Evolutionary conservation across 2,888 invertebrate species (phyloP).

Genomic region (Pardosa pseudoannulata): DNA sequence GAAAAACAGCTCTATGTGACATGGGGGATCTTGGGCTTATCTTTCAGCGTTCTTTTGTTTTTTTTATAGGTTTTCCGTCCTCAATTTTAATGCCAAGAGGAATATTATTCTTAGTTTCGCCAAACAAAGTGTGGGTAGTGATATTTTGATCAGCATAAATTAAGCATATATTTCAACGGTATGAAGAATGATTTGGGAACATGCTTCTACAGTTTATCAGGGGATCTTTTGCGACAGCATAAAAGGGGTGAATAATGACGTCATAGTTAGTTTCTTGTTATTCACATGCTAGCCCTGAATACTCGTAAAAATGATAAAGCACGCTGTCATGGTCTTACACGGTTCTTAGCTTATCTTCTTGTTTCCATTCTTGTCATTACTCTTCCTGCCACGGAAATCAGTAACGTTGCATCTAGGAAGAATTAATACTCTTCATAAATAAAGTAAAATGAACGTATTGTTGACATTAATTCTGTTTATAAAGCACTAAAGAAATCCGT

Average conservation of each 20-base stretch:
- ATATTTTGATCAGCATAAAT: neutral
- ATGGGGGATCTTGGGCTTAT: too few relatives aligned
- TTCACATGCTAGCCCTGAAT: neutral
- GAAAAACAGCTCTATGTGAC: too few relatives aligned
- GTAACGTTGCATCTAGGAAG: neutral
- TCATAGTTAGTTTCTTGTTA: neutral
- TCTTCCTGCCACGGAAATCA: neutral
- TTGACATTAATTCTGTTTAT: neutral
- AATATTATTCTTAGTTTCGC: neutral
- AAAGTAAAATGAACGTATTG: neutral
- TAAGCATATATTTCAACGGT: neutral
- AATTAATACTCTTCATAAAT: neutral
- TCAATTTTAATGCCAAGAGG: too few relatives aligned
- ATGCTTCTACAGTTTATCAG: neutral
- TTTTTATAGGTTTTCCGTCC: too few relatives aligned
- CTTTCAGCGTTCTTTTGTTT: too few relatives aligned
- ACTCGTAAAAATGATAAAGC: conserved; percentile 2
- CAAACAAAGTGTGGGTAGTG: neutral
- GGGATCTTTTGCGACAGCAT: neutral
- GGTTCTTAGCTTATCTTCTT: neutral
- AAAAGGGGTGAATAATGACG: neutral
- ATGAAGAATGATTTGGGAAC: neutral
- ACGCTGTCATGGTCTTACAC: neutral
- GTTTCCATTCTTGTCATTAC: neutral
- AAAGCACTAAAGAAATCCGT: too few relatives aligned